Evolutionary conservation across 2,113 vertebrate genomes (phyloP), one percentile per base, ranked within the genome.

Genomic region (Myiopsitta monachus): DNA sequence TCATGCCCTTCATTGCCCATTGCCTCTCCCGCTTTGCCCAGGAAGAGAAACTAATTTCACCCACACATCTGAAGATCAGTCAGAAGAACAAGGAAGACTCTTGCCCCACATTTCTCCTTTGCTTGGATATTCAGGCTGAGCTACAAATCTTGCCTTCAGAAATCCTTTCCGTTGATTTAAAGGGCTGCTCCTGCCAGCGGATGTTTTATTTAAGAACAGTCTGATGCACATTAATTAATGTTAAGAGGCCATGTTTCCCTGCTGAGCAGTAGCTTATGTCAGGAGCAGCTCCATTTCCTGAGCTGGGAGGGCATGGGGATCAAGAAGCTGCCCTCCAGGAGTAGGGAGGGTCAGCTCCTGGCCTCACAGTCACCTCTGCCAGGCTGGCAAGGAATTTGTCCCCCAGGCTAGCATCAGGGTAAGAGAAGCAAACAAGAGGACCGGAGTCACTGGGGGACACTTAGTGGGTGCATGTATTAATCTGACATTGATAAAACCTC

Each of bases 141-240:
- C 85, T 67, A 46, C 70, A 81, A 52, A 72, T 79, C 43, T 83
- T 52, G 44, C 44, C 55, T 78, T 88, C 47, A 70, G 62, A 93
- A 92, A 38, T 21, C 19, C 52, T 63, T 93, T 78, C 47, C 5
- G 3, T 83, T 88, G 85, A 91, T 92, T 80, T 93, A 51, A 94
- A 82, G 49, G n/a, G 68, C 38, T 88, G 26, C 68, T 94, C 15
- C 76, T 93, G 61, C 46, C 76, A 83, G 49, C 13, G 9, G 88
- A 91, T 92, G 54, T 82, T 95, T 93, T 92, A 84, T 93, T 96
- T 93, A 92, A 83, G 77, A 90, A 78, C 49, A 93, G 70, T 92
- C 74, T 96, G 74, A 81, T 76, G 64, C 52, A 86, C 0, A 0
- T 33, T 82, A 95, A 92, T 95, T 92, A 87, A 95, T 84, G 57